A percentile compares a stretch with the other conserved stretches of the same genome.
phyloP scores from a whole-genome alignment of 2,113 vertebrate species.

The Theristicus caerulescens region DNA sequence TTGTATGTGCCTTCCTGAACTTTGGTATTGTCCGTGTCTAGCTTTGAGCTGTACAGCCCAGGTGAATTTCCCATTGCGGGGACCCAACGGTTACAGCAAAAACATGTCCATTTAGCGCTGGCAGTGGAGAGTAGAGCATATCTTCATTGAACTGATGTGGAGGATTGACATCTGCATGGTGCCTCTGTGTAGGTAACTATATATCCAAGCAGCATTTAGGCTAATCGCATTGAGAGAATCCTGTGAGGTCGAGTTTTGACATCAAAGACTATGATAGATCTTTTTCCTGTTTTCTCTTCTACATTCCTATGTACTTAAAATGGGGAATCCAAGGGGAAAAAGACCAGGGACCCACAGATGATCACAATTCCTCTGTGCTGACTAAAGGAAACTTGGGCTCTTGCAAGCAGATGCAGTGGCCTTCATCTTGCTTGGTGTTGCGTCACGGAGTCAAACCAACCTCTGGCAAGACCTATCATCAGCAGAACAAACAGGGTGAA shows the following conservation, averaged over 20 bases:
- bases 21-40: background rate
- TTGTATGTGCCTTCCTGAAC: background rate
- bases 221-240: background rate
- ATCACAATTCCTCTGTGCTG: background rate
- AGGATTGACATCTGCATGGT: background rate
- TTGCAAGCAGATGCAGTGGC: background rate
- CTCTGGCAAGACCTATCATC: background rate
- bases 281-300: background rate
- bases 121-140: background rate
- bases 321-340: background rate
- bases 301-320: background rate
- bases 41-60: background rate
- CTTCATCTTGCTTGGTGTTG: background rate
- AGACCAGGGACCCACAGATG: background rate
- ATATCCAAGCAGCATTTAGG: background rate
- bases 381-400: background rate
- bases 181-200: background rate
- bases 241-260: background rate
- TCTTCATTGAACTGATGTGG: background rate
- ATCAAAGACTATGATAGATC: background rate
- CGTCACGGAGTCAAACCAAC: background rate
- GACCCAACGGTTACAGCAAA: background rate
- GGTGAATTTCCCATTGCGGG: background rate
- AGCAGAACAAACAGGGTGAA: background rate
- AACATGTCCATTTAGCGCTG: background rate